phyloP scores from a whole-genome alignment of 35 echinoderm and acorn worm genomes.

The Lytechinus pictus region DNA sequence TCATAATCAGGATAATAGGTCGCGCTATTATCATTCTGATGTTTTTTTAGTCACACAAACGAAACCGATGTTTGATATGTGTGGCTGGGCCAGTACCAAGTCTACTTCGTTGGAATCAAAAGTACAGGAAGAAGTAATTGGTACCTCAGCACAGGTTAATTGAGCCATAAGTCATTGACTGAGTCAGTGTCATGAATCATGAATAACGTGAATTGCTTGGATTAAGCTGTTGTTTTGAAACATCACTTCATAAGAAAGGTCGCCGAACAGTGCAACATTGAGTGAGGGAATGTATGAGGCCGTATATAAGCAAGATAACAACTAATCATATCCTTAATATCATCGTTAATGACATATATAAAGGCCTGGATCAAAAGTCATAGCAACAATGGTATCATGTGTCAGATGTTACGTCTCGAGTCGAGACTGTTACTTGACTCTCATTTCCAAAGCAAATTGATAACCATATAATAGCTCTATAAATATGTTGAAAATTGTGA shows the following conservation, averaged over 20 bases:
- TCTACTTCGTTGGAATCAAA: neutral
- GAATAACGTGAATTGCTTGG: neutral
- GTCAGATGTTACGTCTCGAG: neutral
- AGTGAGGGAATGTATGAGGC: neutral
- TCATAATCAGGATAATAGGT: too few relatives aligned
- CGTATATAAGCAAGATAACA: neutral
- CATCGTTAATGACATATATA: neutral
- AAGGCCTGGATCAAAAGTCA: neutral
- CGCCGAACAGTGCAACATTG: too few relatives aligned
- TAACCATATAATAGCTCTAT: too few relatives aligned
- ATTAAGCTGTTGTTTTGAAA: neutral
- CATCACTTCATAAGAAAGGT: neutral
- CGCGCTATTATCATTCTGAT: too few relatives aligned
- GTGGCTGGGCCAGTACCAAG: too few relatives aligned
- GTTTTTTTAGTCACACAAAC: too few relatives aligned
- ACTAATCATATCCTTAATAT: neutral
- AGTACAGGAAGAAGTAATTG: slow-evolving; percentile 2
- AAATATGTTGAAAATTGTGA: too few relatives aligned
- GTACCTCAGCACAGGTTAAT: neutral
- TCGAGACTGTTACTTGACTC: too few relatives aligned
- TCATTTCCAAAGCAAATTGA: too few relatives aligned
- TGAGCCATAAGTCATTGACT: neutral
- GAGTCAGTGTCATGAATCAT: slow-evolving; percentile 10
- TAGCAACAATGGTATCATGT: neutral
- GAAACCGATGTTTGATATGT: too few relatives aligned